These are phyloP conservation scores for Glossosoma conforme DNA, from an alignment of 1,140 invertebrate genomes.

Conservation along the genomic window DNA sequence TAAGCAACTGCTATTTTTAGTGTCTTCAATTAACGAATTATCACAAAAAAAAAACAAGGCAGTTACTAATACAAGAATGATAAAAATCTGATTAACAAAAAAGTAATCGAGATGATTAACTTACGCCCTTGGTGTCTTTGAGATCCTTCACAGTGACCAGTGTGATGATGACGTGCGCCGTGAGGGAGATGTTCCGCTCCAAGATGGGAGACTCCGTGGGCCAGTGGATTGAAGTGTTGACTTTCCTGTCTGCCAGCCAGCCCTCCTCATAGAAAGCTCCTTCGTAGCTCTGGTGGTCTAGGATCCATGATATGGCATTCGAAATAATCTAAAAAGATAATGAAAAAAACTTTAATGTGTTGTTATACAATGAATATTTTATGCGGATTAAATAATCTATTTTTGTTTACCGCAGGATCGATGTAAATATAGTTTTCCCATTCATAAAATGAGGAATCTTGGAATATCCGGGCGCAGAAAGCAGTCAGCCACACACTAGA, in stretches of 20 bases:
- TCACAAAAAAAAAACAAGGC: too few species aligned
- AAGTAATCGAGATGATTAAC: too few species aligned
- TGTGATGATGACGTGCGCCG: conserved; percentile 84
- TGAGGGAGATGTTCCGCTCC: conserved; percentile 78
- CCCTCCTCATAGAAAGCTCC: conserved; percentile 84
- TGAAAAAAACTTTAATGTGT: background rate
- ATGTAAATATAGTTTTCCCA: conserved; percentile 93
- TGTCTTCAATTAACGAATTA: too few species aligned
- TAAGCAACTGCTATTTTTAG: too few species aligned
- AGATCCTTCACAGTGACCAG: conserved; percentile 78
- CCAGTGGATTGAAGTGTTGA: conserved; percentile 65
- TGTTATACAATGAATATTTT: conserved; percentile 1
- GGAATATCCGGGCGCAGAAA: conserved; percentile 77
- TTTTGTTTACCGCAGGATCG: conserved; percentile 59
- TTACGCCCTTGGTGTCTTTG: conserved; percentile 67
- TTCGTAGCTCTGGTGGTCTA: conserved; percentile 71
- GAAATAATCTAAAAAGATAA: conserved; percentile 58
- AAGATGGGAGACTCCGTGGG: conserved; percentile 44
- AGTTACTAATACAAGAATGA: too few species aligned
- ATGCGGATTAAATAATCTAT: background rate
- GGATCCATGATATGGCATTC: conserved; percentile 71
- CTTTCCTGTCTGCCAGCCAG: conserved; percentile 76
- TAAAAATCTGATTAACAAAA: conserved; percentile 6
- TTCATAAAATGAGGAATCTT: conserved; percentile 86
- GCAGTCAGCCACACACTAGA: conserved; percentile 85